phyloP scores from a whole-genome alignment of 1,140 invertebrate species.

The Eumeta japonica region DNA sequence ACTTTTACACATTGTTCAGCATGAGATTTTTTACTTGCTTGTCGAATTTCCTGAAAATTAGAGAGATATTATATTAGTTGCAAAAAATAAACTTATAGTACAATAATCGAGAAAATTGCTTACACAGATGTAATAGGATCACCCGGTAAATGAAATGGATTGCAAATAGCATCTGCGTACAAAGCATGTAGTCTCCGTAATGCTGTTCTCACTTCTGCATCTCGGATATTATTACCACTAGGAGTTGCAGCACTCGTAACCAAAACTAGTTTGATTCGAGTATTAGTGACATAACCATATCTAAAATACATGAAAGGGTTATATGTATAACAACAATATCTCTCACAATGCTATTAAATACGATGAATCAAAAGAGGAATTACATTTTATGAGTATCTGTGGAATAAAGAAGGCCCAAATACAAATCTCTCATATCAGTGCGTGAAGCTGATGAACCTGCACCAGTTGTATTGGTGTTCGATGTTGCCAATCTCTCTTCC shows the following conservation, averaged over 20 bases:
- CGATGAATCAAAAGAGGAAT: conserved; percentile 6
- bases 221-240: conserved; percentile 79
- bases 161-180: conserved; percentile 90
- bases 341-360: background rate
- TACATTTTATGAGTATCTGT: conserved; percentile 98
- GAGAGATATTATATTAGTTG: conserved; percentile 9
- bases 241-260: conserved; percentile 92
- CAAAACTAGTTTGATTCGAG: conserved; percentile 92
- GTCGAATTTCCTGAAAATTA: conserved; percentile 63
- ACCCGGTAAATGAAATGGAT: conserved; percentile 92
- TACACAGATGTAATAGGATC: conserved; percentile 80
- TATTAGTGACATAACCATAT: conserved; percentile 98
- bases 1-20: conserved; percentile 47
- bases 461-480: conserved; percentile 59
- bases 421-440: conserved; percentile 79
- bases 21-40: conserved; percentile 64
- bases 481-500: conserved; percentile 80
- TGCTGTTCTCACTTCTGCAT: conserved; percentile 93
- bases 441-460: conserved; percentile 29
- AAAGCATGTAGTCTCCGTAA: conserved; percentile 86
- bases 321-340: conserved; percentile 1
- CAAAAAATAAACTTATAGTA: conserved; percentile 8
- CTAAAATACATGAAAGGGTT: conserved; percentile 55
- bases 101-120: conserved; percentile 30
- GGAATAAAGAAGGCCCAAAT: conserved; percentile 87